These are phyloP conservation scores for Ochlodes sylvanus DNA, from an alignment of 2,888 invertebrate genomes.

Conservation along the genomic window DNA sequence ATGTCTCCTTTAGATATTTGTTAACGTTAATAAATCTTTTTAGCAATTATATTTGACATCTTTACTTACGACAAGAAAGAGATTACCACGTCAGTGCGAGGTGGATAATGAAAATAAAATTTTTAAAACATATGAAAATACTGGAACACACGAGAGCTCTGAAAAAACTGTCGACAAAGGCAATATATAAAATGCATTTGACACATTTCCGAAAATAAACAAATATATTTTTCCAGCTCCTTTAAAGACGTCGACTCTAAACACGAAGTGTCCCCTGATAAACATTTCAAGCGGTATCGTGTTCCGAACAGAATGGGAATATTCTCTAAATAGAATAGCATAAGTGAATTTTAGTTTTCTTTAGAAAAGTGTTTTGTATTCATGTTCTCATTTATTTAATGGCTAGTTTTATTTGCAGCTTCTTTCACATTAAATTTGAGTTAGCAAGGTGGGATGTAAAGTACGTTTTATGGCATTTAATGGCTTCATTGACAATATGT, in stretches of 20 bases:
- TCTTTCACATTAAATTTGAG: too few species aligned
- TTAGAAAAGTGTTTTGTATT: constrained; percentile 11
- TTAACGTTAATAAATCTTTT: too few species aligned
- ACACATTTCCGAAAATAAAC: constrained; percentile 30
- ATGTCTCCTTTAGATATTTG: too few species aligned
- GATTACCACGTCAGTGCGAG: too few species aligned
- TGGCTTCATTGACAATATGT: too few species aligned
- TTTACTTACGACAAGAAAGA: too few species aligned
- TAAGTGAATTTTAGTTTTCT: constrained; percentile 32
- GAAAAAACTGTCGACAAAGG: constrained; percentile 21
- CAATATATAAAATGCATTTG: constrained; percentile 31
- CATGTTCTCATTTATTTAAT: neutral
- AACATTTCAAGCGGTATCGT: constrained; percentile 35
- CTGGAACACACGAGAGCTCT: neutral
- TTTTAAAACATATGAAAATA: too few species aligned
- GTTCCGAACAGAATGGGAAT: constrained; percentile 31
- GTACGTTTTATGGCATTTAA: too few species aligned
- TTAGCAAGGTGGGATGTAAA: too few species aligned
- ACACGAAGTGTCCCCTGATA: constrained; percentile 37
- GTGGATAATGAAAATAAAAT: too few species aligned
- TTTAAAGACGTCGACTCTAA: constrained; percentile 34
- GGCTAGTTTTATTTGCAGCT: neutral
- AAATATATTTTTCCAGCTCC: constrained; percentile 37
- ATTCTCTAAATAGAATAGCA: constrained; percentile 36
- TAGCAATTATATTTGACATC: too few species aligned